phyloP scores from a whole-genome alignment of 1,140 invertebrate genomes.

The Maconellicoccus hirsutus region DNA sequence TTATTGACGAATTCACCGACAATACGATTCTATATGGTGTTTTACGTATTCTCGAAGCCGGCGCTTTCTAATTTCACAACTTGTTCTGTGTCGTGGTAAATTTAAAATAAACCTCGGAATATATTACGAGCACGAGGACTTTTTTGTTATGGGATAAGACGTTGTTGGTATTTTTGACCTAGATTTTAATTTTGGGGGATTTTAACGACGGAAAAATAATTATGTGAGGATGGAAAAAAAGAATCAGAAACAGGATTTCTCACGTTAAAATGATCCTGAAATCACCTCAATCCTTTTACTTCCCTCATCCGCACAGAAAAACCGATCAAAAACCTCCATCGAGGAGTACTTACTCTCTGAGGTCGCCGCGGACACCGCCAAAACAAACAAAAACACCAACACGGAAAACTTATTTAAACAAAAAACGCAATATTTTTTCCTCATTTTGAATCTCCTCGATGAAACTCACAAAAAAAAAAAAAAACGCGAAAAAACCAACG shows the following conservation, averaged over 20 bases:
- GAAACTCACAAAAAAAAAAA: background rate
- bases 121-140: too few relatives aligned
- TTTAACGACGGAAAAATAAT: too few relatives aligned
- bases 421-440: conserved; percentile 19
- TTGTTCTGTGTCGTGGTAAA: background rate
- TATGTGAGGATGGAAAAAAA: too few relatives aligned
- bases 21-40: background rate
- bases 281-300: too few relatives aligned
- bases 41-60: background rate
- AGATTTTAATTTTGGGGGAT: too few relatives aligned
- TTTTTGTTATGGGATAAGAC: too few relatives aligned
- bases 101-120: too few relatives aligned
- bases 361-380: background rate
- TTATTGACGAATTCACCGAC: background rate
- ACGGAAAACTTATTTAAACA: conserved; percentile 7
- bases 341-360: conserved; percentile 16
- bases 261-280: too few relatives aligned
- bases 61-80: background rate
- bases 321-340: too few relatives aligned
- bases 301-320: too few relatives aligned
- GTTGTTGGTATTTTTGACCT: too few relatives aligned
- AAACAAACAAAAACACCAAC: conserved; percentile 18
- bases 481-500: background rate
- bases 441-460: background rate
- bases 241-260: too few relatives aligned